These are phyloP conservation scores for Pipistrellus pygmaeus DNA, from an alignment of 2,797 vertebrate species.

Conservation along the genomic window DNA sequence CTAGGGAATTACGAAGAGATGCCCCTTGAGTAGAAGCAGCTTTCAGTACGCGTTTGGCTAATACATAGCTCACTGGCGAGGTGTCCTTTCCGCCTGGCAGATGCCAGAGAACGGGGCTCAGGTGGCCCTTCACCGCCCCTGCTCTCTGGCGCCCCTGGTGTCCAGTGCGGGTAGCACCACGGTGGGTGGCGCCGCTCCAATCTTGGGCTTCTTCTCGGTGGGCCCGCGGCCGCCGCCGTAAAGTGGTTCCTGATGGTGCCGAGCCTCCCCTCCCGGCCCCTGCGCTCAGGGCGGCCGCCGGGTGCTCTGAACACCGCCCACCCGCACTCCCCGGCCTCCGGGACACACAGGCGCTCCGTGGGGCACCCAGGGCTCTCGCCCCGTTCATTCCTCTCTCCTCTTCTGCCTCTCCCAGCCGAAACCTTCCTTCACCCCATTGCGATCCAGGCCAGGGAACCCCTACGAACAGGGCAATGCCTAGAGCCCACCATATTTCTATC, in stretches of 20 bases:
- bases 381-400: neutral
- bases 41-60: neutral
- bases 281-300: neutral
- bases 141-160: neutral
- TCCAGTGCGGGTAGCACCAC: neutral
- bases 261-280: neutral
- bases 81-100: neutral
- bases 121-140: neutral
- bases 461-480: neutral
- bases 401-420: neutral
- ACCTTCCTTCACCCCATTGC: neutral
- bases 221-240: neutral
- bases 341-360: neutral
- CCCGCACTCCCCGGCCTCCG: neutral
- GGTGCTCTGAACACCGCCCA: too few species aligned
- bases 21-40: neutral
- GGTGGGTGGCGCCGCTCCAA: neutral
- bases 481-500: neutral
- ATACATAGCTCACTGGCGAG: neutral
- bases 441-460: neutral
- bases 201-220: neutral
- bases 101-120: neutral
- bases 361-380: neutral
- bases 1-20: neutral
- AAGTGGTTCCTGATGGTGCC: neutral